Conservation (phyloP, 64 coral and sea anemone species). For the Platygyra sinensis region DNA sequence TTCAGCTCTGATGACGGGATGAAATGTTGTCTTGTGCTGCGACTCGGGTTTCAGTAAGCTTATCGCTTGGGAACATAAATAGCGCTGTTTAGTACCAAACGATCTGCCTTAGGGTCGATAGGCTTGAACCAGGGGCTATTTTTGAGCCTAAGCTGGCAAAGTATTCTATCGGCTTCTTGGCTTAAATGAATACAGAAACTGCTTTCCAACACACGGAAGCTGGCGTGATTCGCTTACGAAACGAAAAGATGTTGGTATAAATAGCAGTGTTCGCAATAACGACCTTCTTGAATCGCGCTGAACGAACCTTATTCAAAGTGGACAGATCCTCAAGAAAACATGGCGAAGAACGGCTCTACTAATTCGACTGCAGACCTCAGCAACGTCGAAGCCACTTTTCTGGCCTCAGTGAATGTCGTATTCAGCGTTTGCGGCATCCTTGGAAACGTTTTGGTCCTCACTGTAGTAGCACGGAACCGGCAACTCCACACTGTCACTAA, state of each 20-base stretch:
- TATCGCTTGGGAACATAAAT: neutral
- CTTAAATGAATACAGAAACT: neutral
- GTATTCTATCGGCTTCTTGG: neutral
- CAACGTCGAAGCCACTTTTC: neutral
- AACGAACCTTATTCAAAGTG: neutral
- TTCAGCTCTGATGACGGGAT: neutral
- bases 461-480: slow-evolving; percentile 43
- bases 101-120: neutral
- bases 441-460: slow-evolving; percentile 83
- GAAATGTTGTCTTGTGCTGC: neutral
- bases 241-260: neutral
- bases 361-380: neutral
- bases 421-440: slow-evolving; percentile 77
- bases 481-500: slow-evolving; percentile 84
- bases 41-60: neutral
- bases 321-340: neutral
- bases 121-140: neutral
- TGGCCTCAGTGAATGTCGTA: slow-evolving; percentile 71
- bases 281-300: neutral
- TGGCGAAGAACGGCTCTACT: neutral
- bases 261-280: neutral
- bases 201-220: neutral
- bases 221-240: neutral
- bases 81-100: neutral
- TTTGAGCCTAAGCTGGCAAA: no score